Base-by-base conservation (phyloP, 2,113 vertebrate species). In the Holacanthus passer region DNA sequence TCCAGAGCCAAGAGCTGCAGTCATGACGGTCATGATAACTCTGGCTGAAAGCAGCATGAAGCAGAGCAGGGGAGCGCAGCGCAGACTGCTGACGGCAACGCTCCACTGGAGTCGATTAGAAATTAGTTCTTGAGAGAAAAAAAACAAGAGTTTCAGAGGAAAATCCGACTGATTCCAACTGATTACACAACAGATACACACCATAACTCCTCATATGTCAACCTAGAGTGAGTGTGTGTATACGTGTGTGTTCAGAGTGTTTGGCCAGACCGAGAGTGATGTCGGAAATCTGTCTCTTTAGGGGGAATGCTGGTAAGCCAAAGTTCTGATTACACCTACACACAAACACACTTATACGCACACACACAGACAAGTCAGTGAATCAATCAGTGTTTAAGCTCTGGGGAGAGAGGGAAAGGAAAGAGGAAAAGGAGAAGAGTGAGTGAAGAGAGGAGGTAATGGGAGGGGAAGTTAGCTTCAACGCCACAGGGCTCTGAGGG, bases 371-470 rank as follows among this genome's bases (percentile, higher is more conserved):
- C 66, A 67, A 47, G 65, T 86, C 83, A 32, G 83, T 84, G 86
- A 90, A 93, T 93, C 85, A 88, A 88, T 92, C 93, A 83, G 82
- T 73, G 84, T 82, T 85, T 75, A 67, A 72, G 66, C 89, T 87
- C 85, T 48, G 31, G 88, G 81, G 89, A 82, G 63, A 62, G 71
- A 66, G 52, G 32, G 77, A 71, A 87, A 80, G 83, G 88, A 84
- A 89, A 91, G 9, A 79, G 52, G 83, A 75, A 72, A 84, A 77
- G 41, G 32, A 85, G 77, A 83, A 52, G 43, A 76, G 77, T 0
- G 27, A 77, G 74, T 62, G 82, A 70, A 77, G 52, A 82, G 41
- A 78, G 71, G 27, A 59, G 73, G 66, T 80, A 80, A 87, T 59
- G 70, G 73, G 77, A 87, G 77, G 74, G 71, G 67, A 88, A 73